A percentile compares a stretch with the other conserved stretches of the same genome.
Conservation (phyloP, 2,888 invertebrate genomes). For the Rhogogaster chlorosoma region DNA sequence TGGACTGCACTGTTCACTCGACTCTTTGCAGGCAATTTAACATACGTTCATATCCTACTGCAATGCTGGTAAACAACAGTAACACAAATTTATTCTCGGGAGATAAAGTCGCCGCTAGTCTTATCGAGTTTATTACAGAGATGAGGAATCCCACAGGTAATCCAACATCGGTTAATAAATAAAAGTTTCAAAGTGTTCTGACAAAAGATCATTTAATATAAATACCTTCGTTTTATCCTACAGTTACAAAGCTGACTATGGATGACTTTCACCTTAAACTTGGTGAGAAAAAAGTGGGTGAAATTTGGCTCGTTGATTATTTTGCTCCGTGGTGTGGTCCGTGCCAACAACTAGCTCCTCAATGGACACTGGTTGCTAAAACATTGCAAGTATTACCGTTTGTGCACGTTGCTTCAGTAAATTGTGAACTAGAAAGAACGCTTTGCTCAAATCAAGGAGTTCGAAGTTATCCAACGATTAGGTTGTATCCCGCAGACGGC, state of each 20-base stretch:
- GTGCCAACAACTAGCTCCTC: constrained; percentile 84
- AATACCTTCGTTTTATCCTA: constrained; percentile 31
- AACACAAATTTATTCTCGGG: constrained; percentile 81
- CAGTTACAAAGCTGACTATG: constrained; percentile 81
- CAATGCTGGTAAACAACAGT: constrained; percentile 83
- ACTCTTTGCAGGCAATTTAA: constrained; percentile 81
- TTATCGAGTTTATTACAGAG: constrained; percentile 84
- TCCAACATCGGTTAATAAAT: constrained; percentile 51
- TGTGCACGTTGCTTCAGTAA: constrained; percentile 83
- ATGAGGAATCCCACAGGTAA: constrained; percentile 79
- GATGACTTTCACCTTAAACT: constrained; percentile 80
- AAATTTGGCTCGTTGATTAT: constrained; percentile 86
- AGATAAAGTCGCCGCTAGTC: constrained; percentile 80
- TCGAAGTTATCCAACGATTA: constrained; percentile 84
- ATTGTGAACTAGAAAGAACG: constrained; percentile 82
- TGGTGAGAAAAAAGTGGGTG: constrained; percentile 78
- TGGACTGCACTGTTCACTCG: constrained; percentile 84
- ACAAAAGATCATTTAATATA: neutral
- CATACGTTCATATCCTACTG: constrained; percentile 85
- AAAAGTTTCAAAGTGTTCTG: constrained; percentile 12
- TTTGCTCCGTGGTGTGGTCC: constrained; percentile 89
- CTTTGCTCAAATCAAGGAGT: constrained; percentile 82
- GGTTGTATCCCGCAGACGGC: constrained; percentile 83
- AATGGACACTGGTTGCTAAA: constrained; percentile 84
- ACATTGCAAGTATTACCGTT: constrained; percentile 76